Evolutionary conservation across 2,888 invertebrate species (phyloP).

Genomic region (Serrognathus titanus): DNA sequence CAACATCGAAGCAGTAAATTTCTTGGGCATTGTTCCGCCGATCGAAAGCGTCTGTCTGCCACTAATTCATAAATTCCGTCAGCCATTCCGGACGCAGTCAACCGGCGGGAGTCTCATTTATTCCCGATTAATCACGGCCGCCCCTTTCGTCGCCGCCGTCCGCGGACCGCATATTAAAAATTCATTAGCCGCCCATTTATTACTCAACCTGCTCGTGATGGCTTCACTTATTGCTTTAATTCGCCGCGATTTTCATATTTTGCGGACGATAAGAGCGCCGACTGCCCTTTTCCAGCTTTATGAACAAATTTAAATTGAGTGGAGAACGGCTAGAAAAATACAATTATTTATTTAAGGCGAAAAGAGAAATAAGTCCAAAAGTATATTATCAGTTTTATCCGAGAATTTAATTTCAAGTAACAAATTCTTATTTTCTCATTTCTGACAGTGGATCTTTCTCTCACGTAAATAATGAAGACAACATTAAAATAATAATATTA

Average conservation of each 20-base stretch:
- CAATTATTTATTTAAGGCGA: no score
- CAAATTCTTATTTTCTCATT: no score
- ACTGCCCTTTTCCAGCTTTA: no score
- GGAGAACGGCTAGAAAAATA: no score
- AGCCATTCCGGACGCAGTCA: constrained; percentile 10
- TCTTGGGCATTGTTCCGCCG: not conserved
- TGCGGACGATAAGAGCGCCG: not conserved
- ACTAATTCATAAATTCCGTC: constrained; percentile 12
- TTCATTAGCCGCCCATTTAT: constrained; percentile 14
- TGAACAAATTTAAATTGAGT: no score
- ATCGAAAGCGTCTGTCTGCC: not conserved
- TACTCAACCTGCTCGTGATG: constrained; percentile 9
- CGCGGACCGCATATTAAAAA: constrained; percentile 16
- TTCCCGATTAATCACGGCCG: constrained; percentile 15
- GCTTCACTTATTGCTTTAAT: constrained; percentile 1
- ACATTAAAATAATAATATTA: no score
- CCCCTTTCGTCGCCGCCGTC: constrained; percentile 5
- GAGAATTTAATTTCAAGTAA: no score
- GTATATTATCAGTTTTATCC: no score
- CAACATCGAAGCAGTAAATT: no score
- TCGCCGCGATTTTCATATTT: not conserved
- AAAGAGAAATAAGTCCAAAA: no score
- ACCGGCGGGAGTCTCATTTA: constrained; percentile 15
- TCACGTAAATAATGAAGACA: no score
- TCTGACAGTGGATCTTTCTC: no score